Conservation (phyloP, 2,797 vertebrate genomes). For the Pitangus sulphuratus region DNA sequence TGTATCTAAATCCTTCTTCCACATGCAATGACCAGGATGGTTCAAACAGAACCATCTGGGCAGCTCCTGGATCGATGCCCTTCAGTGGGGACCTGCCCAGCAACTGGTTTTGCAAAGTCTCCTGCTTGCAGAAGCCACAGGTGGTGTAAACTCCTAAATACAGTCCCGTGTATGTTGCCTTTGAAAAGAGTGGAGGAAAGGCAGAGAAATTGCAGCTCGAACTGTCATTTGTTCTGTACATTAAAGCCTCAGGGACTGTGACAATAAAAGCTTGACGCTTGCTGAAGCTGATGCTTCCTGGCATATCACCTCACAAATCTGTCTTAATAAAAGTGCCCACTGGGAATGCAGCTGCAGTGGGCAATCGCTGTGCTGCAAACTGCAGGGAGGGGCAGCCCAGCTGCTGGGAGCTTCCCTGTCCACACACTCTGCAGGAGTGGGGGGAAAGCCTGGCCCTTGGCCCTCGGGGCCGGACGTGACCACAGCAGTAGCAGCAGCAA, state of each 20-base stretch:
- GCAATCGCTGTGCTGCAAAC: neutral
- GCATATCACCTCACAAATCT: neutral
- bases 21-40: neutral
- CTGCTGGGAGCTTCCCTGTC: neutral
- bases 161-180: fast-evolving
- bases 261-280: neutral
- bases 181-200: neutral
- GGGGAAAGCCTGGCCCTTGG: neutral
- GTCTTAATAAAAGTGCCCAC: neutral
- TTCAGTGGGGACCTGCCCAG: neutral
- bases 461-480: neutral
- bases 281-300: neutral
- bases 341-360: neutral
- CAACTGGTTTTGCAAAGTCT: neutral
- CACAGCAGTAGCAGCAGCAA: neutral
- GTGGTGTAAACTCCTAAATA: neutral
- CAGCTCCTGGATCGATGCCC: neutral
- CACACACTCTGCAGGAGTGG: fast-evolving
- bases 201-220: neutral
- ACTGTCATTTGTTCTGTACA: neutral
- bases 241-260: neutral
- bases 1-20: neutral
- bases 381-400: neutral
- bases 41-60: neutral
- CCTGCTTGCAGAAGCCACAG: neutral